Evolutionary conservation across 1,140 invertebrate genomes (phyloP), one percentile per base, ranked within the genome.

Genomic region (Bombus breviceps): DNA sequence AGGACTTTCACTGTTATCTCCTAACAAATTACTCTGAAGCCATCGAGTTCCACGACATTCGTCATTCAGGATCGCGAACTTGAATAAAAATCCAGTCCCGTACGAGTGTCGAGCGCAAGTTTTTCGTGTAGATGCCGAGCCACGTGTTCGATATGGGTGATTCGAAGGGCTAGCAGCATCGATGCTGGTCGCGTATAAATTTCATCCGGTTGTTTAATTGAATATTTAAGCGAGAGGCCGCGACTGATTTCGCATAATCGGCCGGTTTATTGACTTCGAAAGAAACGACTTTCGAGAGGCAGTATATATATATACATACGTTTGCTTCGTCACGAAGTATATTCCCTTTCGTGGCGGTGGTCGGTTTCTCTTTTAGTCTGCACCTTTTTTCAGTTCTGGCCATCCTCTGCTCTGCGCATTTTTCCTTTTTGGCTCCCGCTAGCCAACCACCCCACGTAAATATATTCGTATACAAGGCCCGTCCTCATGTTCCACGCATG

Each of bases 401-500:
- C 76, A 68, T 77, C 83, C 83, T 80, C 83, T 72, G 18, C 10
- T 28, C 47, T 34, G 25, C 34, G 75, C 39, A 3, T 34, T 64
- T 66, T 64, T 69, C 41, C 62, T 39, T n/a, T 25, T 32, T 59
- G 37, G 62, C 57, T 18, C 37, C 34, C 34, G 9, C 57, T 66
- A 15, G 15, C 62, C 64, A 66, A 62, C 76, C 72, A 66, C n/a
- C 64, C 37, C 57, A 41, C 47, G 66, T 34, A 22, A 28, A 15
- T 34, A 34, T 34, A 80, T 86, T 77, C 73, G 71, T 71, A 87
- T 59, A 89, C 85, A 80, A 79, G 88, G 41, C 89, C 83, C 66
- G 86, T 88, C 83, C 86, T 83, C 84, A 73, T 81, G 73, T 86
- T 81, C 73, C 77, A 88, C 83, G 89, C 89, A 90, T 90, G 86